Evolutionary conservation across 2,888 invertebrate genomes (phyloP), one percentile per base, ranked within the genome.

Genomic region (Entomobrya multifasciata): DNA sequence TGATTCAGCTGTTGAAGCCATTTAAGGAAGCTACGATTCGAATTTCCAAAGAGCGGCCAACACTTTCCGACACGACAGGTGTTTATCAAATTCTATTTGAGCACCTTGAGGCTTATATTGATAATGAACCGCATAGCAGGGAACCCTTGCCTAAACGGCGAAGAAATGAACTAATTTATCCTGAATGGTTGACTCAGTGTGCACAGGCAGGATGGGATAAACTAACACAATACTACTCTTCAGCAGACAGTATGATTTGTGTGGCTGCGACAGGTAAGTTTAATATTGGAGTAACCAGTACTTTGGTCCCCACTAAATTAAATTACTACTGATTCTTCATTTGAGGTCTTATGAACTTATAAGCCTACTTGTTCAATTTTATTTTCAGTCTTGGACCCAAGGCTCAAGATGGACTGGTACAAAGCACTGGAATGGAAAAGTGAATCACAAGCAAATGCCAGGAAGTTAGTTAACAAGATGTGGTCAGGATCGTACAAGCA

Each of bases 31-130:
- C 60, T 0, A 89, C 89, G 0, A 3, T 57, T 13, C 1, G 60
- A 0, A 25, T 88, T 0, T 86, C 86, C 0, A 44, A 72, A 11
- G 76, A 62, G 0, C 57, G 57, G 17, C 84, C 87, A 22, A 87
- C 72, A 8, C 60, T 89, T 1, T 76, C 89, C 5, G 55, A 78
- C 4, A 86, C 86, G 13, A 55, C 76, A 0, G 25, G 65, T 1
- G 47, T 81, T 0, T 88, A 88, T 44, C 27, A 78, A 2, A 1
- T 47, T 27, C 17, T 88, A 13, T 88, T 84, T 55, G 25, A 49
- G 1, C 87, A 88, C 27, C 27, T 86, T 1, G 87, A 86, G 22
- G 67, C 44, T 11, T 76, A 62, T 41, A 47, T 60, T 3, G 65
- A 67, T 5, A 57, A 36, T n/a, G 3, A 15, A 15, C 11, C n/a